Percentiles rank a stretch among this genome's conserved stretches.
phyloP scores from a whole-genome alignment of 2,113 vertebrate species.

The Odontophorus gujanensis region DNA sequence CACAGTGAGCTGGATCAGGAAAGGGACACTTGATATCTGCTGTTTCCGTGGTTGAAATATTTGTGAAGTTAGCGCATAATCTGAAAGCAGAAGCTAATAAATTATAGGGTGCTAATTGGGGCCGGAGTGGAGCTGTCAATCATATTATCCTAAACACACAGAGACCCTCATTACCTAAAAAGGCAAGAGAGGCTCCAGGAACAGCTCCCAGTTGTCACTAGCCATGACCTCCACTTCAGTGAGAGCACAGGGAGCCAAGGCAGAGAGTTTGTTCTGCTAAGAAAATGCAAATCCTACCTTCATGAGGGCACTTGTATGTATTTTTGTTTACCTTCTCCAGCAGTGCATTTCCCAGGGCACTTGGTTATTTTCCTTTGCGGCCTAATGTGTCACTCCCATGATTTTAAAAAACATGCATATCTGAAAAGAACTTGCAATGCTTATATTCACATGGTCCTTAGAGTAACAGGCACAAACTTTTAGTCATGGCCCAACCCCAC shows the following conservation, averaged over 20 bases:
- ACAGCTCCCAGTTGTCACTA: constrained; percentile 81
- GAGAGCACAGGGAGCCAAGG: constrained; percentile 47
- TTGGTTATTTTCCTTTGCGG: not conserved
- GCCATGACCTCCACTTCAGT: constrained; percentile 76
- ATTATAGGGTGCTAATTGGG: constrained; percentile 90
- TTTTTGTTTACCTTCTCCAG: not conserved
- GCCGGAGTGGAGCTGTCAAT: constrained; percentile 83
- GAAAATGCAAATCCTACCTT: constrained; percentile 41
- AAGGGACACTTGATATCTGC: constrained; percentile 84
- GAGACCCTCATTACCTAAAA: constrained; percentile 88
- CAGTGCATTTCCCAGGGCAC: not conserved
- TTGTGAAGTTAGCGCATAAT: constrained; percentile 91
- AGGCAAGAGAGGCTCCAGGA: constrained; percentile 82
- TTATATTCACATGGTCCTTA: not conserved
- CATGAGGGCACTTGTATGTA: not conserved
- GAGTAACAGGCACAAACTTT: not conserved
- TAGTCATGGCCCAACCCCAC: not conserved
- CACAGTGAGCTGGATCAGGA: constrained; percentile 76
- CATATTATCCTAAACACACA: constrained; percentile 82
- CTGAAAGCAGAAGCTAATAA: constrained; percentile 90
- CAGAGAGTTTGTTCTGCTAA: constrained; percentile 42
- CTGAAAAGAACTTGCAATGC: not conserved
- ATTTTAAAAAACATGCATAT: not conserved
- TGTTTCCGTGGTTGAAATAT: constrained; percentile 87
- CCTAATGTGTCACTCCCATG: not conserved